phyloP scores from a whole-genome alignment of 2,797 vertebrate species.

The Sitta carolinensis region DNA sequence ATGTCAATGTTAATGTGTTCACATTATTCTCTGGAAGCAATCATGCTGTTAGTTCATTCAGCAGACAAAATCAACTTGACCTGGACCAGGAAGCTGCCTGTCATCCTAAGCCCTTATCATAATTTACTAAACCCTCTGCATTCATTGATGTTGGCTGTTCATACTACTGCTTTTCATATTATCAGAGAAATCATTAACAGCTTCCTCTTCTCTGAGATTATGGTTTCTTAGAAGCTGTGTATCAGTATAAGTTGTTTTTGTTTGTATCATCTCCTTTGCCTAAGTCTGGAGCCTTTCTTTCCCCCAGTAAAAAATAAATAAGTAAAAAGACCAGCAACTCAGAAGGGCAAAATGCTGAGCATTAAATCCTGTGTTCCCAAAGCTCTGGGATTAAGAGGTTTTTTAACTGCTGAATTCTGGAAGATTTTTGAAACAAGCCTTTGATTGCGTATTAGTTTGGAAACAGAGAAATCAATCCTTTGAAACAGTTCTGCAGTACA shows the following conservation, averaged over 20 bases:
- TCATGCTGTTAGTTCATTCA: not conserved
- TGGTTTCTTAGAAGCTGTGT: not conserved
- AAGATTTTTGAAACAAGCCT: not conserved
- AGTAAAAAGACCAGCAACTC: not conserved
- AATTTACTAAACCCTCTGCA: not conserved
- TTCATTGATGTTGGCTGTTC: not conserved
- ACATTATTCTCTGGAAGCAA: not conserved
- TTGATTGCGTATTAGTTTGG: not conserved
- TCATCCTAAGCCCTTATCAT: not conserved
- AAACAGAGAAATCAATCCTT: not conserved
- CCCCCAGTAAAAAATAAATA: not conserved
- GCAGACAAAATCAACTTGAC: not conserved
- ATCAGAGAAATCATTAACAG: not conserved
- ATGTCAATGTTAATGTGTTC: not conserved
- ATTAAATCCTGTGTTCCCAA: not conserved
- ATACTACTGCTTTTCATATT: not conserved
- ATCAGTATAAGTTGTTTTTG: not conserved
- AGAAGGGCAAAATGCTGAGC: not conserved
- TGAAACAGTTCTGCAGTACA: not conserved
- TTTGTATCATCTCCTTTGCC: not conserved
- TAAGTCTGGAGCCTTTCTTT: not conserved
- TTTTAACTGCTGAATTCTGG: not conserved
- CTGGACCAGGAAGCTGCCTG: not conserved
- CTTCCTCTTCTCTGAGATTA: not conserved
- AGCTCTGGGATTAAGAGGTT: not conserved